Conservation (phyloP, 2,113 vertebrate genomes). For the Upupa epops region DNA sequence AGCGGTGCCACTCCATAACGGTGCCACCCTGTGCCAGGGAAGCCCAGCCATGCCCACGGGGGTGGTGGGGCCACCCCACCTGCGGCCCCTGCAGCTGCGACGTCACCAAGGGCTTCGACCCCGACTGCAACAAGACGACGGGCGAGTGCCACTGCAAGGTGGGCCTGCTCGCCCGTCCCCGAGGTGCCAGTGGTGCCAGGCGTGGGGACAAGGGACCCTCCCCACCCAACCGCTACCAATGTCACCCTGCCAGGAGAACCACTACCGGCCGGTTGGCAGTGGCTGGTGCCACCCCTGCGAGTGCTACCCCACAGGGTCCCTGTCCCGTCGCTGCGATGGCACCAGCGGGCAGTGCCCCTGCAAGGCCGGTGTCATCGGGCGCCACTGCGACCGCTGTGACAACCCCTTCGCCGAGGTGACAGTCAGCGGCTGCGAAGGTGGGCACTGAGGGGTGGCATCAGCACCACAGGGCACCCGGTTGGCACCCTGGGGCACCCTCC, state of each 20-base stretch:
- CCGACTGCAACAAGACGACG: conserved; percentile 93
- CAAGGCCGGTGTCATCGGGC: conserved; percentile 92
- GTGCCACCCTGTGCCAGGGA: conserved; percentile 70
- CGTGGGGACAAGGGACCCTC: background rate
- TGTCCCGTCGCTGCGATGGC: conserved; percentile 86
- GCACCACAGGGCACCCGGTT: background rate
- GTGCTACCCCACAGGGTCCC: conserved; percentile 90
- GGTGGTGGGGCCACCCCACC: conserved; percentile 95
- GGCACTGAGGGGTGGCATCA: background rate
- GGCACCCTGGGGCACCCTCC: background rate
- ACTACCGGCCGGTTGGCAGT: conserved; percentile 80
- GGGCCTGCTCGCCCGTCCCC: background rate
- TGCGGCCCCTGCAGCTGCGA: conserved; percentile 92
- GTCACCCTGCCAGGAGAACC: conserved; percentile 83
- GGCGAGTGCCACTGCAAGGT: conserved; percentile 96
- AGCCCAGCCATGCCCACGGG: conserved; percentile 88
- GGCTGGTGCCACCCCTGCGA: conserved; percentile 87
- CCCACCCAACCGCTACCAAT: background rate
- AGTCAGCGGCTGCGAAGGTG: conserved; percentile 90
- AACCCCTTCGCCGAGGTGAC: conserved; percentile 97
- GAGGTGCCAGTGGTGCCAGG: too few species aligned
- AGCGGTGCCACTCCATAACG: too few species aligned
- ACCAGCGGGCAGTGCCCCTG: conserved; percentile 90
- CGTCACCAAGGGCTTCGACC: conserved; percentile 85
- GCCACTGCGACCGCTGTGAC: conserved; percentile 93